Conservation (phyloP, 2,888 invertebrate genomes). For the Lepidonotus clava region DNA sequence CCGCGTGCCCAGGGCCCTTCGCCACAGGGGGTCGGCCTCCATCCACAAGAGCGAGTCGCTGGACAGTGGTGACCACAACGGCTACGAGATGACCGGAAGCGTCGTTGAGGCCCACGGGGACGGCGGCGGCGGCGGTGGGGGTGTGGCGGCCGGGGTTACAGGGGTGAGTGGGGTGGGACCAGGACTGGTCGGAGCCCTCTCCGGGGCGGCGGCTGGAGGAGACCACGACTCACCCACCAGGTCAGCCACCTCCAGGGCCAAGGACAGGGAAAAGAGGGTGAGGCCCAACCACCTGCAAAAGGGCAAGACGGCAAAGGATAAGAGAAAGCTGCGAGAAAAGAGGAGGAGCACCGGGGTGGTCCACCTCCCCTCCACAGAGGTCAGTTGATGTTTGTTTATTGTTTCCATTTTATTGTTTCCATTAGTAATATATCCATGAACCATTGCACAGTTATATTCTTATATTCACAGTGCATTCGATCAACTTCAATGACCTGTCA, state of each 20-base stretch:
- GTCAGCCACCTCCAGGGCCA: slow-evolving; percentile 72
- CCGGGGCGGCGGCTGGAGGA: background rate
- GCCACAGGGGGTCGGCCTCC: slow-evolving; percentile 32
- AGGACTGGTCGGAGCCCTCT: background rate
- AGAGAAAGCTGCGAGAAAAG: slow-evolving; percentile 84
- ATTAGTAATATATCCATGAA: no score
- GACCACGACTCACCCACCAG: slow-evolving; percentile 81
- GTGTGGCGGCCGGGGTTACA: slow-evolving; percentile 43
- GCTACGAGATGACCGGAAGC: slow-evolving; percentile 28
- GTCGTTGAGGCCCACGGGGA: slow-evolving; percentile 28
- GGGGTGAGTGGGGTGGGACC: background rate
- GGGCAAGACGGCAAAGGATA: slow-evolving; percentile 83
- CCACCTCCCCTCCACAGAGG: slow-evolving; percentile 84
- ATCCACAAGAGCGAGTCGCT: slow-evolving; percentile 60
- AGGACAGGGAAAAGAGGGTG: slow-evolving; percentile 80
- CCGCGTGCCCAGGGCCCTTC: slow-evolving; percentile 81
- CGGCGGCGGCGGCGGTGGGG: slow-evolving; percentile 60
- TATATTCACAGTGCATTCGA: no score
- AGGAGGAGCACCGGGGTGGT: slow-evolving; percentile 84
- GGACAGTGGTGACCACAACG: slow-evolving; percentile 66
- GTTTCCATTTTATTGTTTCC: no score
- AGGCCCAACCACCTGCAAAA: slow-evolving; percentile 82
- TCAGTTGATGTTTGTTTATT: no score
- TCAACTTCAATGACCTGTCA: no score
- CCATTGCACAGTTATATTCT: no score